These are phyloP conservation scores for Bombus balteatus DNA, from an alignment of 1,140 invertebrate genomes.

Conservation along the genomic window DNA sequence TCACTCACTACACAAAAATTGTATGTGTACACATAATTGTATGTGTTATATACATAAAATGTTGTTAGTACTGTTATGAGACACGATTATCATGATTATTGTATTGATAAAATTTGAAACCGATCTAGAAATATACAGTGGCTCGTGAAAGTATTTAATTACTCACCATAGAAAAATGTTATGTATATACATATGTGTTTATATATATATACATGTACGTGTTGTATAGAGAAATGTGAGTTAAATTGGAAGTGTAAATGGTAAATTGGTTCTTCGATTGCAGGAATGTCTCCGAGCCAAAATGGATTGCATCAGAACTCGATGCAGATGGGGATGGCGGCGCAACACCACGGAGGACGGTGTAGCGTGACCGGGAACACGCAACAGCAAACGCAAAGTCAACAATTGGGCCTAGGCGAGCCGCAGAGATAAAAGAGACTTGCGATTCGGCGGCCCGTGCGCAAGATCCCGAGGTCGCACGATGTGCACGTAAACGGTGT, in stretches of 20 bases:
- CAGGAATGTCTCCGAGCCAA: conserved; percentile 81
- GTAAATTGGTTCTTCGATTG: conserved; percentile 25
- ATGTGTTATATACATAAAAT: background rate
- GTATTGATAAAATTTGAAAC: too few relatives aligned
- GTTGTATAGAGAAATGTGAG: too few relatives aligned
- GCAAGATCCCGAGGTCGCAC: conserved; percentile 61
- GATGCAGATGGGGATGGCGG: conserved; percentile 49
- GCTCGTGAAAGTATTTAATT: too few relatives aligned
- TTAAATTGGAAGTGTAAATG: background rate
- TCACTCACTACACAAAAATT: too few relatives aligned
- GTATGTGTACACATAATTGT: background rate
- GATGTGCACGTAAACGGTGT: conserved; percentile 48
- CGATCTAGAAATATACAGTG: too few relatives aligned
- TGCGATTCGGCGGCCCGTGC: conserved; percentile 59
- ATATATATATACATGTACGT: background rate
- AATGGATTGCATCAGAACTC: conserved; percentile 72
- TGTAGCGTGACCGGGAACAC: conserved; percentile 76
- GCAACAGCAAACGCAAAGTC: conserved; percentile 73
- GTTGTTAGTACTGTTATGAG: too few relatives aligned
- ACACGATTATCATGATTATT: too few relatives aligned
- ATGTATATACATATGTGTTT: background rate
- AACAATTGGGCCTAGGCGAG: conserved; percentile 78
- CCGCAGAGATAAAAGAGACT: conserved; percentile 80
- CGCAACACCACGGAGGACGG: conserved; percentile 75
- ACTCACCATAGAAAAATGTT: too few relatives aligned